Evolutionary conservation across 2,113 vertebrate species (phyloP).

Genomic region (Elaphurus davidianus): DNA sequence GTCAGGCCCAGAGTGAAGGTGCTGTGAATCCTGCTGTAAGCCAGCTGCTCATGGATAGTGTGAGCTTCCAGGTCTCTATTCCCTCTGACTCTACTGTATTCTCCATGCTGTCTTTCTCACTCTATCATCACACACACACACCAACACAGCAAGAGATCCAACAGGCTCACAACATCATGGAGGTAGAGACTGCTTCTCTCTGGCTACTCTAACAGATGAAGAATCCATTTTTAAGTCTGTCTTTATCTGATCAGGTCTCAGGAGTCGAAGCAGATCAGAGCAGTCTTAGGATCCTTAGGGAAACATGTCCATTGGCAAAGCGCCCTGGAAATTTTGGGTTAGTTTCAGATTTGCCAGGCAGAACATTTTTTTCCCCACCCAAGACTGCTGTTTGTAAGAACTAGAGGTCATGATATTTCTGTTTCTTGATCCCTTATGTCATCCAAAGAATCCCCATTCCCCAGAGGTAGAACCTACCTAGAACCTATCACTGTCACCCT

Average conservation of each 20-base stretch:
- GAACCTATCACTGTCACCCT: background rate
- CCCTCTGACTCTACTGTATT: background rate
- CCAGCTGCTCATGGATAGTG: background rate
- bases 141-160: background rate
- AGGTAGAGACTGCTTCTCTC: background rate
- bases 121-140: background rate
- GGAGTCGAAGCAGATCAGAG: background rate
- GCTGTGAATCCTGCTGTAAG: background rate
- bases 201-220: background rate
- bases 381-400: background rate
- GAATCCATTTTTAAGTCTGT: background rate
- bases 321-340: background rate
- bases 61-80: background rate
- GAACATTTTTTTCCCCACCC: background rate
- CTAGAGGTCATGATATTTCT: background rate
- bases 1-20: background rate
- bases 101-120: background rate
- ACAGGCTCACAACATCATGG: background rate
- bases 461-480: background rate
- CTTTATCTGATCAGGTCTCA: background rate
- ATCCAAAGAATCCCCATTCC: background rate
- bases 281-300: background rate
- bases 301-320: background rate
- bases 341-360: conserved; percentile 1
- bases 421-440: background rate